Conservation (phyloP, 1,140 invertebrate genomes). For the Drosophila nebulosa region DNA sequence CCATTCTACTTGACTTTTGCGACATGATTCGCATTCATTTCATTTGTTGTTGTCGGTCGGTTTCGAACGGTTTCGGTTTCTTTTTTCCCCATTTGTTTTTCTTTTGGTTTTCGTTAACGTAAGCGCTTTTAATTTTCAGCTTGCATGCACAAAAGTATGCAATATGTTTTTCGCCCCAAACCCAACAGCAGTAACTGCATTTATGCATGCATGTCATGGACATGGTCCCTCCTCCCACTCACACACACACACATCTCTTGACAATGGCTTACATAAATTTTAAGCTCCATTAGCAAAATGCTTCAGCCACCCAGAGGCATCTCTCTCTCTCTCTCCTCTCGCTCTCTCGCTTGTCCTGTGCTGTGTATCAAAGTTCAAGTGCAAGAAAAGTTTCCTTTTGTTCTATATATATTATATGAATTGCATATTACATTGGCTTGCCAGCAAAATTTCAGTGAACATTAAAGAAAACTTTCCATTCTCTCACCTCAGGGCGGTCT, state of each 20-base stretch:
- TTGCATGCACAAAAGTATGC: slow-evolving; percentile 78
- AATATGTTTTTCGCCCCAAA: slow-evolving; percentile 57
- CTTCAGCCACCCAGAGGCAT: slow-evolving; percentile 63
- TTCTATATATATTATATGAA: slow-evolving; percentile 57
- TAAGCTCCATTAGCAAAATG: slow-evolving; percentile 79
- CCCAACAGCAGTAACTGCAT: slow-evolving; percentile 38
- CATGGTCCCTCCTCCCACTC: neutral
- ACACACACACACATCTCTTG: slow-evolving; percentile 29
- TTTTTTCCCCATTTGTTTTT: slow-evolving; percentile 5
- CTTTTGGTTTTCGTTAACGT: slow-evolving; percentile 53
- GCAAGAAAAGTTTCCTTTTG: slow-evolving; percentile 61
- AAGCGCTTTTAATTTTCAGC: slow-evolving; percentile 79
- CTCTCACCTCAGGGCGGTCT: slow-evolving; percentile 42
- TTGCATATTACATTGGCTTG: slow-evolving; percentile 64
- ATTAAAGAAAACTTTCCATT: slow-evolving; percentile 58
- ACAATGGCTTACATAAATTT: slow-evolving; percentile 78
- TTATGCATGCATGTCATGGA: slow-evolving; percentile 72
- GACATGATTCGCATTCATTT: slow-evolving; percentile 48
- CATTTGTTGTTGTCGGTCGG: slow-evolving; percentile 47
- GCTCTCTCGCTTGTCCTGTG: too few species aligned
- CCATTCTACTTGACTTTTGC: slow-evolving; percentile 45
- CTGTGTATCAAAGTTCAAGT: slow-evolving; percentile 58
- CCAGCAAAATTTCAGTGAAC: slow-evolving; percentile 49
- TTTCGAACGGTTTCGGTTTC: slow-evolving; percentile 26
- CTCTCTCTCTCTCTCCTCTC: too few species aligned